Evolutionary conservation across 2,797 vertebrate genomes (phyloP), one percentile per base, ranked within the genome.

Genomic region (Lerista edwardsae): DNA sequence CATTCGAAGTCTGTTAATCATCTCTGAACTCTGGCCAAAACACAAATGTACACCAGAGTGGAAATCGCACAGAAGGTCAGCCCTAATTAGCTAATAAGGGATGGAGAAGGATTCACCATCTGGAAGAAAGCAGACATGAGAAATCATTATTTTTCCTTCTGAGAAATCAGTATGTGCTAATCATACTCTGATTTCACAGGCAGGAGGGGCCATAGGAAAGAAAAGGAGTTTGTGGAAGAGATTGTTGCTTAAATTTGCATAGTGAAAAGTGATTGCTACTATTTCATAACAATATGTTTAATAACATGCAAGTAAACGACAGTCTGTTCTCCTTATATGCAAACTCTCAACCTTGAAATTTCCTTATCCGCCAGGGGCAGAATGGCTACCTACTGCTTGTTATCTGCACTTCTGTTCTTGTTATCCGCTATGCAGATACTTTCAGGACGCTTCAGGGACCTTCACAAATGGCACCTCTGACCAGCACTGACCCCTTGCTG

Each of bases 11-110:
- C 31, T 69, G 80, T 83, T 79, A 80, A 87, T 75, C 82, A 62
- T 87, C 76, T 62, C n/a, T 80, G 75, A 83, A 87, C 62, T 69
- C 62, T 80, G 82, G 65, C 71, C 71, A 87, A 75, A 83, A 81
- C 69, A 85, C 79, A 79, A 85, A 67, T 75, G 59, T 80, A 29
- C 65, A 41, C 62, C 64, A 51, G 47, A 72, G 65, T 80, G 34
- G 65, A 71, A 69, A 84, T 80, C 44, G 41, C 25, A 64, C 80
- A 57, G 64, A 75, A 84, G 71, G 64, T 80, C 82, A 75, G 41
- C 74, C 72, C 41, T 87, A 80, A 75, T 80, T 84, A 80, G 41
- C 29, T 41, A 80, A 84, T 62, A 75, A 75, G 77, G 80, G 62
- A 75, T 69, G 34, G 64, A 68, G 64, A 75, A 83, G 41, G 51